These are phyloP conservation scores for Lethocerus indicus DNA, from an alignment of 1,140 invertebrate genomes.

Conservation along the genomic window DNA sequence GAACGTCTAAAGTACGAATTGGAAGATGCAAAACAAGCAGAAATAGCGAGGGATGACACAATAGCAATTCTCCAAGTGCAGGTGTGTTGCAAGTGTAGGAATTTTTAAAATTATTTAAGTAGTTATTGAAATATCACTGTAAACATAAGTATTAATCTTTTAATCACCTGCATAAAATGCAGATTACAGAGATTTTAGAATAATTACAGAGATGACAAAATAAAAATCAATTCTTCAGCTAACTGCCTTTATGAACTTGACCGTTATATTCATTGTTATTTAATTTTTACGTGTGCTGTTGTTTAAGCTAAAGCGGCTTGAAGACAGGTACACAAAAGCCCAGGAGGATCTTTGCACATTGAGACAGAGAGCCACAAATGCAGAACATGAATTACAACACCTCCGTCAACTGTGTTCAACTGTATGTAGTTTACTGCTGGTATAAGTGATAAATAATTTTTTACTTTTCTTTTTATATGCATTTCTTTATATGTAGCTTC, in stretches of 20 bases:
- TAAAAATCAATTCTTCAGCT: too few relatives aligned
- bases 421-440: slow-evolving; percentile 3
- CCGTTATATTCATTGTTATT: too few relatives aligned
- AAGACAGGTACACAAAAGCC: slow-evolving; percentile 11
- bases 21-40: slow-evolving; percentile 17
- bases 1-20: slow-evolving; percentile 20
- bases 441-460: background rate
- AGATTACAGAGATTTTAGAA: too few relatives aligned
- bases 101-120: background rate
- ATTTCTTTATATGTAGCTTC: background rate
- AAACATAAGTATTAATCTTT: too few relatives aligned
- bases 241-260: too few relatives aligned
- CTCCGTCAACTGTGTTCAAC: slow-evolving; percentile 12
- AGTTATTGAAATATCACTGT: too few relatives aligned
- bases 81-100: slow-evolving; percentile 2
- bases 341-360: slow-evolving; percentile 15
- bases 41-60: slow-evolving; percentile 18
- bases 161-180: too few relatives aligned
- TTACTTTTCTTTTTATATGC: background rate
- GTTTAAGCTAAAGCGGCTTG: too few relatives aligned
- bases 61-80: slow-evolving; percentile 12
- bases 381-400: slow-evolving; percentile 15
- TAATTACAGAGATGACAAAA: too few relatives aligned
- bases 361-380: slow-evolving; percentile 10
- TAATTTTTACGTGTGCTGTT: too few relatives aligned